phyloP scores from a whole-genome alignment of 1,140 invertebrate genomes.

The Pachypeltis micranthus region DNA sequence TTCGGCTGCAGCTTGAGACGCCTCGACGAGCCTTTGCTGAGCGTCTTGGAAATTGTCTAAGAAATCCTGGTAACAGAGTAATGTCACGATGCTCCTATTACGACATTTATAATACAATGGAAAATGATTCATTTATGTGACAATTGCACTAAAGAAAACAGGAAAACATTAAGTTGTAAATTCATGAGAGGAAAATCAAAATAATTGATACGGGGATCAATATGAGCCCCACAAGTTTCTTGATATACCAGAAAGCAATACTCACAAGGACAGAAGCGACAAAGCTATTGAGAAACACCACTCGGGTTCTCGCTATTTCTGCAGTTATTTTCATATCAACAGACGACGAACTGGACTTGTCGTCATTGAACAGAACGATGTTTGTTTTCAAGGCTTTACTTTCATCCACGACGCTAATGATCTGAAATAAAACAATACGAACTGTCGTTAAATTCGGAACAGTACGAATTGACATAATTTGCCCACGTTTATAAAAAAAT shows the following conservation, averaged over 20 bases:
- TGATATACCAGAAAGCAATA: slow-evolving; percentile 23
- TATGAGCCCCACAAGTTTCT: no score
- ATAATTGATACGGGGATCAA: no score
- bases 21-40: slow-evolving; percentile 69
- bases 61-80: no score
- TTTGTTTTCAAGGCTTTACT: slow-evolving; percentile 62
- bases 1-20: slow-evolving; percentile 75
- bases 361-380: slow-evolving; percentile 55
- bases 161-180: no score
- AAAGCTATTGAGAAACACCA: slow-evolving; percentile 71
- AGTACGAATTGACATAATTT: no score
- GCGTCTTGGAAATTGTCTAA: slow-evolving; percentile 79
- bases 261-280: slow-evolving; percentile 66
- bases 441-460: no score
- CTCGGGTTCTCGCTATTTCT: slow-evolving; percentile 54
- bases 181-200: background rate
- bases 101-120: no score
- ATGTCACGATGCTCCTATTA: no score
- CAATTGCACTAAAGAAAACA: no score
- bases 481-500: background rate
- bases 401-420: slow-evolving; percentile 61
- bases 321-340: slow-evolving; percentile 68
- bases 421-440: slow-evolving; percentile 41
- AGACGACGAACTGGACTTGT: slow-evolving; percentile 42
- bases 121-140: no score